These are phyloP conservation scores for Megastigmus dorsalis DNA, from an alignment of 2,888 invertebrate species.

Conservation along the genomic window DNA sequence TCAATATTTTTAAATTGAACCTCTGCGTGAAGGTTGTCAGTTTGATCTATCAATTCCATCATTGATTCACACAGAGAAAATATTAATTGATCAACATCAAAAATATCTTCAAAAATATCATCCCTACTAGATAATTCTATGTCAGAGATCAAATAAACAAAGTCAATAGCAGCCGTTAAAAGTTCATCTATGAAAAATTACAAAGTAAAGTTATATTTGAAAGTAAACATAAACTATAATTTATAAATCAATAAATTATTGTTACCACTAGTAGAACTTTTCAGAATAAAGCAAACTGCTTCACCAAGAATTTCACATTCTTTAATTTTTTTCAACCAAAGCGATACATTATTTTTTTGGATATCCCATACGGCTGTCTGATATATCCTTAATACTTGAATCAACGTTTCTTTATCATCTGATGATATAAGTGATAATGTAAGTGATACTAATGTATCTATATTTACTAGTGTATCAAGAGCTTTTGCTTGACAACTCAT, in stretches of 20 bases:
- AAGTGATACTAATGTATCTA: slow-evolving; percentile 77
- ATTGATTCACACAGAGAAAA: slow-evolving; percentile 62
- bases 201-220: neutral
- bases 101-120: slow-evolving; percentile 58
- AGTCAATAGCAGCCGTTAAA: slow-evolving; percentile 61
- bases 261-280: slow-evolving; percentile 82
- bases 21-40: slow-evolving; percentile 53
- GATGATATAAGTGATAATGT: slow-evolving; percentile 78
- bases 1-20: slow-evolving; percentile 59
- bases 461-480: slow-evolving; percentile 76
- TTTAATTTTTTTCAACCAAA: slow-evolving; percentile 63
- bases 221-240: slow-evolving; percentile 20
- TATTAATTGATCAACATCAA: slow-evolving; percentile 60
- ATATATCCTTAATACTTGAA: slow-evolving; percentile 84
- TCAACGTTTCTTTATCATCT: slow-evolving; percentile 83
- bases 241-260: slow-evolving; percentile 16
- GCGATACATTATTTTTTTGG: slow-evolving; percentile 62
- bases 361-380: slow-evolving; percentile 70
- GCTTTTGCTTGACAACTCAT: slow-evolving; percentile 83
- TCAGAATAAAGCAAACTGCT: slow-evolving; percentile 82
- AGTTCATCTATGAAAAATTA: slow-evolving; percentile 61
- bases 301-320: slow-evolving; percentile 76
- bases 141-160: slow-evolving; percentile 62
- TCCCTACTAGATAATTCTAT: slow-evolving; percentile 55
- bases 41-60: slow-evolving; percentile 58